A percentile compares a stretch with the other conserved stretches of the same genome.
Conservation (phyloP, 2,113 vertebrate species). For the Mormyrus iriodes region DNA sequence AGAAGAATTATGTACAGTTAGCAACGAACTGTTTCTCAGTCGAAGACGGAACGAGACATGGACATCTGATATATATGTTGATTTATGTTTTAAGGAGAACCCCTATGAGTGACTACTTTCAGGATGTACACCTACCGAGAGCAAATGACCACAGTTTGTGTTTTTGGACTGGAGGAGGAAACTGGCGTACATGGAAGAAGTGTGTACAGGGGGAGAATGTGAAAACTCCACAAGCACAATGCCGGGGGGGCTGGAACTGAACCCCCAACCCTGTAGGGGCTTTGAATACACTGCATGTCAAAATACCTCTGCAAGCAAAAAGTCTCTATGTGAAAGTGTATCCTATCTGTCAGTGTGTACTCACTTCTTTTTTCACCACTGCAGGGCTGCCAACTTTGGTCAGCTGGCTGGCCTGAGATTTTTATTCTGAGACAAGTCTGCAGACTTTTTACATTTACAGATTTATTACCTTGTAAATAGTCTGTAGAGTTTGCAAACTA, state of each 20-base stretch:
- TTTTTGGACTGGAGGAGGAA: not conserved
- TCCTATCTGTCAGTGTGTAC: not conserved
- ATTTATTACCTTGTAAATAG: not conserved
- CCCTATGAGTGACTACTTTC: not conserved
- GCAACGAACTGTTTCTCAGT: not conserved
- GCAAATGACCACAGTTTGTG: not conserved
- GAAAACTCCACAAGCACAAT: not conserved
- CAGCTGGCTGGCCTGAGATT: not conserved
- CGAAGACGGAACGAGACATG: not conserved
- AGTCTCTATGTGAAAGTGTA: not conserved
- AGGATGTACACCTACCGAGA: not conserved
- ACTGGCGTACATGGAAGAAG: not conserved
- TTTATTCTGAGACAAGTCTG: not conserved
- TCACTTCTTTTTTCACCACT: not conserved
- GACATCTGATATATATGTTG: not conserved
- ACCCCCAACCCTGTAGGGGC: not conserved
- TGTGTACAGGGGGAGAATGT: not conserved
- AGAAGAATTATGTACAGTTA: not conserved
- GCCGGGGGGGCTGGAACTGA: not conserved
- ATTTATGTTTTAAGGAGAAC: not conserved
- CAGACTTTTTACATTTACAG: not conserved
- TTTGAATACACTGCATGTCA: not conserved
- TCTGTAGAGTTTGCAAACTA: not conserved
- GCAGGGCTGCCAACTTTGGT: not conserved
- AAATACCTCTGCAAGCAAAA: not conserved